Evolutionary conservation across 2,113 vertebrate genomes (phyloP).

Genomic region (Tragelaphus buxtoni): DNA sequence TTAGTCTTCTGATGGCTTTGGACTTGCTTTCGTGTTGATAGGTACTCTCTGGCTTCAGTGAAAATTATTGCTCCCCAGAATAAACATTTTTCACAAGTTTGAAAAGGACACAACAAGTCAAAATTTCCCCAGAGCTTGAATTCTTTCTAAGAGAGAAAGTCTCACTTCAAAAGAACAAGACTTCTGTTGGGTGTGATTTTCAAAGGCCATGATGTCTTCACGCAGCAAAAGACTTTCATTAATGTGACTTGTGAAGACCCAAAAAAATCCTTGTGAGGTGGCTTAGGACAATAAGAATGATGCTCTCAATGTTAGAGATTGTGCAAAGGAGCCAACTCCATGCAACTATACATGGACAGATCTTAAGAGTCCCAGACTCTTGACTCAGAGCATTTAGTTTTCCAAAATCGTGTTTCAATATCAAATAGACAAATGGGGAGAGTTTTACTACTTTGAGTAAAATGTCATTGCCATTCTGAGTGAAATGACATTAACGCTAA

Average conservation of each 20-base stretch:
- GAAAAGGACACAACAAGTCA: not conserved
- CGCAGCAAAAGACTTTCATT: not conserved
- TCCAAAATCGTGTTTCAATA: not conserved
- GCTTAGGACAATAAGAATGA: not conserved
- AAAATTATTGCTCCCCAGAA: not conserved
- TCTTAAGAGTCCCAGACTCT: not conserved
- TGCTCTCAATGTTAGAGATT: not conserved
- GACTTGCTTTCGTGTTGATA: not conserved
- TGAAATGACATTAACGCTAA: not conserved
- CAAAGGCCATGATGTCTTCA: not conserved
- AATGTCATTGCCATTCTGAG: not conserved
- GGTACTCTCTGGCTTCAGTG: not conserved
- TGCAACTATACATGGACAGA: not conserved
- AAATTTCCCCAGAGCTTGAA: not conserved
- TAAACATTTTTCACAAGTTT: not conserved
- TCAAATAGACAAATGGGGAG: not conserved
- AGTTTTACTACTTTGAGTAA: not conserved
- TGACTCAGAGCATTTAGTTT: not conserved
- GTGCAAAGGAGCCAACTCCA: not conserved
- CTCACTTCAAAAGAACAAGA: not conserved
- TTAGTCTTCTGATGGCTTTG: not conserved
- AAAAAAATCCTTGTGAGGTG: not conserved
- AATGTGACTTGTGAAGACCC: not conserved
- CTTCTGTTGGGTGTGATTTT: not conserved
- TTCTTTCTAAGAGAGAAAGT: slow-evolving; percentile 6